Evolutionary conservation across 2,888 invertebrate genomes (phyloP).

Genomic region (Stratiomys singularior): DNA sequence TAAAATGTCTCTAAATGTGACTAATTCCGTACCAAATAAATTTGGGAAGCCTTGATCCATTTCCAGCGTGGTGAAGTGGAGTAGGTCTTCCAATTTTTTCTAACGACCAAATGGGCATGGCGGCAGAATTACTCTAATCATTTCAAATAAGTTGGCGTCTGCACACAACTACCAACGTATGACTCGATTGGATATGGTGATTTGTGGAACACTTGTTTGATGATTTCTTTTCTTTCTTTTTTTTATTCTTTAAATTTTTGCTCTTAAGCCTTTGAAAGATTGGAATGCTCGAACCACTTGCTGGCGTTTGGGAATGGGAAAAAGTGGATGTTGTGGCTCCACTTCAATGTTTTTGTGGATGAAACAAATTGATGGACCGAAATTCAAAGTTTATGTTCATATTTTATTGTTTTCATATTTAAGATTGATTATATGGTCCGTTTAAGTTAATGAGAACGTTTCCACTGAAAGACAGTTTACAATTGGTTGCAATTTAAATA

Average conservation of each 20-base stretch:
- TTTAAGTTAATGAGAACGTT: no score
- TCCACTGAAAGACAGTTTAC: no score
- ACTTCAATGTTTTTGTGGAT: background rate
- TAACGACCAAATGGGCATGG: conserved; percentile 7
- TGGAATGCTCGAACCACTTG: conserved; percentile 3
- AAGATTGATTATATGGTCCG: no score
- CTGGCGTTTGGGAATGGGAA: background rate
- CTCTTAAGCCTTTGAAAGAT: background rate
- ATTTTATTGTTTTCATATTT: no score
- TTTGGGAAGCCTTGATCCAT: conserved; percentile 42
- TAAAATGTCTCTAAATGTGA: conserved; percentile 19
- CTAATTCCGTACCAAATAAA: conserved; percentile 36
- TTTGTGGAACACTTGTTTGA: conserved; percentile 11
- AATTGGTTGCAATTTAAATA: no score
- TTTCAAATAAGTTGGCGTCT: conserved; percentile 30
- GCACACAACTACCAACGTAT: conserved; percentile 1
- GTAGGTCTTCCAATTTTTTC: background rate
- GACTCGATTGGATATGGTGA: conserved; percentile 12
- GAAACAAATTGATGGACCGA: no score
- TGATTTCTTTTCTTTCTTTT: background rate
- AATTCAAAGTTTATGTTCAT: no score
- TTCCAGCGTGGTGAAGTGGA: background rate
- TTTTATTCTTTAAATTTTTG: background rate
- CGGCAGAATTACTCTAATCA: conserved; percentile 24
- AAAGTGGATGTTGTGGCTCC: background rate